Percentiles rank a stretch among this genome's conserved stretches.
Evolutionary conservation across 2,888 invertebrate genomes (phyloP).

Genomic region (Endotricha flammealis): DNA sequence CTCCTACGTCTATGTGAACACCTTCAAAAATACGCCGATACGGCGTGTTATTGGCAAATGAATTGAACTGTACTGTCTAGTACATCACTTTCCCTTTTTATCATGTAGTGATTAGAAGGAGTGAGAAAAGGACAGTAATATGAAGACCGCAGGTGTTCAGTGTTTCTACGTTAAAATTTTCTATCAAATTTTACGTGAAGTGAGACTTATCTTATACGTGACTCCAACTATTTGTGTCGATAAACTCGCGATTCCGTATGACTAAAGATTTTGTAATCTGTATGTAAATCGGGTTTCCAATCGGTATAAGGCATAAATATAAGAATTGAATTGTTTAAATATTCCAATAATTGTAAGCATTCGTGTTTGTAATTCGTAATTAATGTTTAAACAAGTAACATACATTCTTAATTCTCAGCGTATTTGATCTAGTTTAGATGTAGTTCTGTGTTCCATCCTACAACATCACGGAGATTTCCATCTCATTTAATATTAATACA

Average conservation of each 20-base stretch:
- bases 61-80: background rate
- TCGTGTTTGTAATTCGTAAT: conserved; percentile 7
- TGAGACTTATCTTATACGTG: background rate
- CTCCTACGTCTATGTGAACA: conserved; percentile 88
- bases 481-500: background rate
- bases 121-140: conserved; percentile 2
- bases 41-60: background rate
- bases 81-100: conserved; percentile 4
- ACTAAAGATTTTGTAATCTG: conserved; percentile 6
- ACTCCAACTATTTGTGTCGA: background rate
- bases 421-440: background rate
- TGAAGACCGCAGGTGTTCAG: background rate
- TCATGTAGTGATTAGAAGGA: background rate
- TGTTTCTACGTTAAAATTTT: background rate
- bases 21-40: background rate
- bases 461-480: too few relatives aligned
- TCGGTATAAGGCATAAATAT: too few relatives aligned
- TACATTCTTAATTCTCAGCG: background rate
- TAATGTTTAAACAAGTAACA: background rate
- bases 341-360: conserved; percentile 21
- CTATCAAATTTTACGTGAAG: background rate
- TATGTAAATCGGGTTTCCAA: background rate
- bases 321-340: conserved; percentile 3
- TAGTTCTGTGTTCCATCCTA: too few relatives aligned
- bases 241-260: background rate